phyloP scores from a whole-genome alignment of 2,797 vertebrate species.

The Chaenodraco wilsoni region DNA sequence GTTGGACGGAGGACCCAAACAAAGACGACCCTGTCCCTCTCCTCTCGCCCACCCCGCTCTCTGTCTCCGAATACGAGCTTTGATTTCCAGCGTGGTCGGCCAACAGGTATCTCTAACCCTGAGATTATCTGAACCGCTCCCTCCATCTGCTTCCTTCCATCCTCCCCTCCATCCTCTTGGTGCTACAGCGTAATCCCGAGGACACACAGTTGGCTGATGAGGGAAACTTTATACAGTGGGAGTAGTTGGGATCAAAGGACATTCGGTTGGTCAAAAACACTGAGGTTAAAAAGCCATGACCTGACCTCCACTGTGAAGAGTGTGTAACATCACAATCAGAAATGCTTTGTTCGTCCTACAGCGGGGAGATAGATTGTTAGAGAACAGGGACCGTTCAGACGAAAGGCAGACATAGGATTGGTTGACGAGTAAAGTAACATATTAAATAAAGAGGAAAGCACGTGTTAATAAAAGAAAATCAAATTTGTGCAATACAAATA shows the following conservation, averaged over 20 bases:
- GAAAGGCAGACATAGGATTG: no score
- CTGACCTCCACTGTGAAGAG: slow-evolving; percentile 18
- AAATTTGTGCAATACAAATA: no score
- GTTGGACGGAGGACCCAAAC: slow-evolving; percentile 78
- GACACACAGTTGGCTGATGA: slow-evolving; percentile 72
- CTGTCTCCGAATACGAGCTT: slow-evolving; percentile 74
- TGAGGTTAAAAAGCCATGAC: slow-evolving; percentile 19
- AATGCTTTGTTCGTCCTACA: background rate
- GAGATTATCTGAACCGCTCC: slow-evolving; percentile 73
- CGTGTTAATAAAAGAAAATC: no score
- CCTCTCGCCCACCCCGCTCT: slow-evolving; percentile 50
- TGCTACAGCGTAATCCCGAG: slow-evolving; percentile 63
- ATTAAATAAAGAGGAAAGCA: no score
- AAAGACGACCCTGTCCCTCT: slow-evolving; percentile 84
- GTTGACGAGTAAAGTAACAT: no score
- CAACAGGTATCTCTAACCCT: slow-evolving; percentile 76
- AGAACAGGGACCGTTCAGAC: no score
- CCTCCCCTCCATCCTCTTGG: slow-evolving; percentile 51
- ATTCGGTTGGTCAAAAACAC: slow-evolving; percentile 31
- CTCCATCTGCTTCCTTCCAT: slow-evolving; percentile 34
- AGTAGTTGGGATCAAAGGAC: slow-evolving; percentile 63
- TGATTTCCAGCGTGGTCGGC: slow-evolving; percentile 79
- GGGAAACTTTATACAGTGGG: slow-evolving; percentile 74
- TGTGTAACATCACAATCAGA: background rate
- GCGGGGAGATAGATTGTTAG: no score